Percentiles rank a stretch among this genome's conserved stretches.
Evolutionary conservation across 2,113 vertebrate species (phyloP).

Genomic region (Mirza zaza): DNA sequence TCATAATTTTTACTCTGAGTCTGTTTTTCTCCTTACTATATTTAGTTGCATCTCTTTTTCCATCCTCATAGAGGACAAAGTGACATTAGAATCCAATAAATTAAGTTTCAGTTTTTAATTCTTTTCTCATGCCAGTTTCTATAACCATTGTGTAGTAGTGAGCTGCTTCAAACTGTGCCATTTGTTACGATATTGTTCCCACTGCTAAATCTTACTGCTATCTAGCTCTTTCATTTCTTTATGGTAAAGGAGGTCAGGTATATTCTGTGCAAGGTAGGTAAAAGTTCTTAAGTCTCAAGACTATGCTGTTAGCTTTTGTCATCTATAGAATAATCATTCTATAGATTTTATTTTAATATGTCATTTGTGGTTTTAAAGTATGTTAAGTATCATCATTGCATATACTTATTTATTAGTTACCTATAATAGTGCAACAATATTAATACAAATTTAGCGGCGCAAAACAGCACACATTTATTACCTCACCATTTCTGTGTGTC

Average conservation of each 20-base stretch:
- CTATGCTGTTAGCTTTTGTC: neutral
- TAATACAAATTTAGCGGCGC: too few species aligned
- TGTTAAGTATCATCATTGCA: too few species aligned
- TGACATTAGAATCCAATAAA: neutral
- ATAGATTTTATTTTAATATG: constrained; percentile 22
- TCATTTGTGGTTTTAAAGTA: too few species aligned
- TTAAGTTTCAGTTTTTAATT: neutral
- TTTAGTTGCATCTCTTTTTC: constrained; percentile 1
- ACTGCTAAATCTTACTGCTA: neutral
- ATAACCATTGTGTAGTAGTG: neutral
- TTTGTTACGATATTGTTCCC: constrained; percentile 8
- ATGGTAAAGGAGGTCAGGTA: neutral
- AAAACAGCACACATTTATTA: too few species aligned
- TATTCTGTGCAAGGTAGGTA: neutral
- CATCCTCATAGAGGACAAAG: neutral
- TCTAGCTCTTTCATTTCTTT: neutral
- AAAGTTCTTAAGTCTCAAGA: neutral
- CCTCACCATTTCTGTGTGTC: too few species aligned
- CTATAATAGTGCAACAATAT: too few species aligned
- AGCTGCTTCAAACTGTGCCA: neutral
- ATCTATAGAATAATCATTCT: neutral
- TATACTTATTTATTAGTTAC: too few species aligned
- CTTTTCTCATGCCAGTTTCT: constrained; percentile 1
- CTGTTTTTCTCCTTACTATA: neutral
- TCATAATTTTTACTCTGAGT: constrained; percentile 13